Evolutionary conservation across 2,113 vertebrate genomes (phyloP).

Genomic region (Toxotes jaculatrix): DNA sequence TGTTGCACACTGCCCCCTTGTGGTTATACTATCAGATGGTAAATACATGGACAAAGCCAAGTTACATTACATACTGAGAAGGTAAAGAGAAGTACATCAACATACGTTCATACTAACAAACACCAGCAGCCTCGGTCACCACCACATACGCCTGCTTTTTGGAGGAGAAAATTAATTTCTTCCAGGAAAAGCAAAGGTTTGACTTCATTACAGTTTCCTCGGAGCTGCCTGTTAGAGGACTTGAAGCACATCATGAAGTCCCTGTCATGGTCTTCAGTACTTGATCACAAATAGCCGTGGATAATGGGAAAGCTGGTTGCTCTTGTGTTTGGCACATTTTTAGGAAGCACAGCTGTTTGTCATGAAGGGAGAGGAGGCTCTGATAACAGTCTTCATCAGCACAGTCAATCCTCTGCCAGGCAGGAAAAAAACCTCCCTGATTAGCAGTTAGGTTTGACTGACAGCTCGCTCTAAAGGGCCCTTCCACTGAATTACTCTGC

Average conservation of each 20-base stretch:
- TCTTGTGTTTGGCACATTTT: conserved; percentile 37
- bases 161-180: not conserved
- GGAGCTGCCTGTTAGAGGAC: conserved; percentile 17
- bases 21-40: conserved; percentile 15
- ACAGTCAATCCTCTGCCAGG: conserved; percentile 1
- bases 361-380: conserved; percentile 24
- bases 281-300: conserved; percentile 43
- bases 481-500: not conserved
- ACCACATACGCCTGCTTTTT: too few relatives aligned
- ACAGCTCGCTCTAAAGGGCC: not conserved
- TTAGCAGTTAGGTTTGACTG: conserved; percentile 44
- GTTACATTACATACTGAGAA: not conserved
- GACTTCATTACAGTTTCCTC: conserved; percentile 11
- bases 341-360: conserved; percentile 55
- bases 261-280: not conserved
- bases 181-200: not conserved
- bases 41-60: not conserved
- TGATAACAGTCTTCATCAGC: conserved; percentile 48
- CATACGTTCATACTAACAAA: too few relatives aligned
- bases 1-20: conserved; percentile 53
- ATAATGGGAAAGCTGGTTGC: conserved; percentile 44
- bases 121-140: too few relatives aligned
- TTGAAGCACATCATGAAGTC: too few relatives aligned
- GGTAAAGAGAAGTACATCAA: too few relatives aligned
- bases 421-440: conserved; percentile 8